phyloP scores from a whole-genome alignment of 1,140 invertebrate species.

The Ptiloglossa arizonensis region DNA sequence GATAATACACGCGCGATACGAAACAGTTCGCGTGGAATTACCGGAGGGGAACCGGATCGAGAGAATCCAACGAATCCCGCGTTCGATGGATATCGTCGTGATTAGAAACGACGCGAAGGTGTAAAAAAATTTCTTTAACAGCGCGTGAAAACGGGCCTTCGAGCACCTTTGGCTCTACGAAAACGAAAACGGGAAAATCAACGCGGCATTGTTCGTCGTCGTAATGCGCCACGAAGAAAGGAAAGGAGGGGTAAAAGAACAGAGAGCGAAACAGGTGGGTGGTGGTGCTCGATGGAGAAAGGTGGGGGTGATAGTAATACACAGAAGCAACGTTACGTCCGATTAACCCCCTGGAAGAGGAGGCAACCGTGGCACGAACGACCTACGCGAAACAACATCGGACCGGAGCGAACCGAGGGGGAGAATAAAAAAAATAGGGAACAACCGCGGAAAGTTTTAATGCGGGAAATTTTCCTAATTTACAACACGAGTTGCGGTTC shows the following conservation, averaged over 20 bases:
- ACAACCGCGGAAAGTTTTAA: constrained; percentile 27
- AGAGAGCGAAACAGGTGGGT: background rate
- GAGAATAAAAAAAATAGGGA: background rate
- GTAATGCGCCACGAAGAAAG: constrained; percentile 43
- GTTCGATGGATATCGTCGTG: background rate
- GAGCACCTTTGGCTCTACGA: too few relatives aligned
- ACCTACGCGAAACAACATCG: constrained; percentile 20
- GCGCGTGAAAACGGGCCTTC: too few relatives aligned
- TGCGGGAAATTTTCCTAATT: constrained; percentile 45
- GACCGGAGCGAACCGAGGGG: background rate
- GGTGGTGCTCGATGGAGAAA: background rate
- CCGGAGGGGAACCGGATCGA: background rate
- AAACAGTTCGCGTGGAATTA: background rate
- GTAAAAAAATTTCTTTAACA: background rate
- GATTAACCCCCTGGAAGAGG: constrained; percentile 50
- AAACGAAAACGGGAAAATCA: constrained; percentile 40
- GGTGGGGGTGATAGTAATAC: constrained; percentile 27
- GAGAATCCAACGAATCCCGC: background rate
- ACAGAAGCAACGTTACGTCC: constrained; percentile 57
- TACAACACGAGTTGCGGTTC: constrained; percentile 23
- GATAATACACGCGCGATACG: constrained; percentile 14
- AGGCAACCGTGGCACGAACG: background rate
- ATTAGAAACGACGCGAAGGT: background rate
- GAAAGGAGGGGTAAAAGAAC: constrained; percentile 15
- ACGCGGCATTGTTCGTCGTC: constrained; percentile 51